Percentiles rank a stretch among this genome's conserved stretches.
Conservation (phyloP, 2,113 vertebrate genomes). For the Sporophila hypoxantha region DNA sequence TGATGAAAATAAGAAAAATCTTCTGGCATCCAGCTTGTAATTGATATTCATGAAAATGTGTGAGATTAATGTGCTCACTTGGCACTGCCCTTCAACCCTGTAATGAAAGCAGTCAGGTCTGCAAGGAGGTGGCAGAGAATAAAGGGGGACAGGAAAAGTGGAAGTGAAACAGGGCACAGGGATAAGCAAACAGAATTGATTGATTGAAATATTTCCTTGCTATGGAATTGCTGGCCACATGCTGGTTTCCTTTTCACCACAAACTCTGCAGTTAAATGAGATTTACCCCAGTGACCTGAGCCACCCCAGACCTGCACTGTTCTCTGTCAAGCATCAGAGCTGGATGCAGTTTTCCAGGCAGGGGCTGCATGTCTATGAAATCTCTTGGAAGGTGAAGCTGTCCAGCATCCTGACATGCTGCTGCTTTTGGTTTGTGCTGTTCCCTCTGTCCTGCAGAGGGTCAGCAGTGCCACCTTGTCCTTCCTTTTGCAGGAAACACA, state of each 20-base stretch:
- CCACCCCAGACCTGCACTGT: neutral
- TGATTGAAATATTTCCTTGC: neutral
- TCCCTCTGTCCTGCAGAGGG: neutral
- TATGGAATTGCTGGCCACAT: neutral
- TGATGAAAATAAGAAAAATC: constrained; percentile 9
- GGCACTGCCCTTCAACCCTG: constrained; percentile 19
- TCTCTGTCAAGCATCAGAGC: neutral
- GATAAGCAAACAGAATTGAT: neutral
- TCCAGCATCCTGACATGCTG: neutral
- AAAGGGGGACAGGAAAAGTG: neutral
- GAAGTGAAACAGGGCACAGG: neutral
- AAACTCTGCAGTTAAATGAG: neutral
- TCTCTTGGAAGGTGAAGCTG: neutral
- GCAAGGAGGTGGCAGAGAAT: neutral
- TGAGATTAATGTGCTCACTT: constrained; percentile 11
- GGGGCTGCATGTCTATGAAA: neutral
- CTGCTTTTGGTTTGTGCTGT: neutral
- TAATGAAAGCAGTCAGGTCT: neutral
- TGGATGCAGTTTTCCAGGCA: neutral
- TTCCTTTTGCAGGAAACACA: neutral
- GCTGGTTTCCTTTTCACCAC: neutral
- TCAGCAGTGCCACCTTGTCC: neutral
- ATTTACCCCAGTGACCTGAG: neutral
- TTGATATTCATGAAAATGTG: constrained; percentile 47
- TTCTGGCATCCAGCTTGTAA: neutral